Evolutionary conservation across 1,140 invertebrate genomes (phyloP).

Genomic region (Propsilocerus akamusi): DNA sequence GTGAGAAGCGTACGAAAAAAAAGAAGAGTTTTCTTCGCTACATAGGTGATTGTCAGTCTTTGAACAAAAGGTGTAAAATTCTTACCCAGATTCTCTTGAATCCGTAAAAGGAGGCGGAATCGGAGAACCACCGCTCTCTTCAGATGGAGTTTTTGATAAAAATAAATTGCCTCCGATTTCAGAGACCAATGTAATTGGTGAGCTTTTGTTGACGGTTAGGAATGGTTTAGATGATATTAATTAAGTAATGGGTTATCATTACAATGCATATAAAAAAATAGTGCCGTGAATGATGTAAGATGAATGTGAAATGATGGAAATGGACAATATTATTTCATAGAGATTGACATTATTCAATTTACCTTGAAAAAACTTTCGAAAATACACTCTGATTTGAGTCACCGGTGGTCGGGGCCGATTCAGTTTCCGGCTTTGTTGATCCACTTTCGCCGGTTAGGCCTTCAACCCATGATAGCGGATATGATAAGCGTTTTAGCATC

Average conservation of each 20-base stretch:
- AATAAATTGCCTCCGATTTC: slow-evolving; percentile 73
- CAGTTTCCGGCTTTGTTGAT: slow-evolving; percentile 17
- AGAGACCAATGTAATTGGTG: slow-evolving; percentile 71
- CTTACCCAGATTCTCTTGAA: slow-evolving; percentile 27
- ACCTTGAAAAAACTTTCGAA: slow-evolving; percentile 82
- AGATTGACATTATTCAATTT: no score
- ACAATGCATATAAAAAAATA: slow-evolving; percentile 3
- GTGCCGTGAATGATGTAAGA: slow-evolving; percentile 8
- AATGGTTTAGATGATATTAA: background rate
- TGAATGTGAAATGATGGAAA: background rate
- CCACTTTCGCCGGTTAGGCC: slow-evolving; percentile 47
- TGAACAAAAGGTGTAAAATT: slow-evolving; percentile 2
- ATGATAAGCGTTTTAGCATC: slow-evolving; percentile 80
- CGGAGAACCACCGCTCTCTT: slow-evolving; percentile 44
- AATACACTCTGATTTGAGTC: slow-evolving; percentile 45
- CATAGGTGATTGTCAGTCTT: no score
- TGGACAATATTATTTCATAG: no score
- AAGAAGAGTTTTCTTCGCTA: no score
- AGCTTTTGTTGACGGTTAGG: slow-evolving; percentile 28
- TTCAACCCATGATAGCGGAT: slow-evolving; percentile 85
- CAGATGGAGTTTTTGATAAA: slow-evolving; percentile 67
- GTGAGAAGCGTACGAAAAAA: no score
- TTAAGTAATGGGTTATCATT: background rate
- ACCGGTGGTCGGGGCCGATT: slow-evolving; percentile 25
- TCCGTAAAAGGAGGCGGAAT: slow-evolving; percentile 26